These are phyloP conservation scores for Drosophila prosaltans DNA, from an alignment of 1,140 invertebrate species.

Conservation along the genomic window DNA sequence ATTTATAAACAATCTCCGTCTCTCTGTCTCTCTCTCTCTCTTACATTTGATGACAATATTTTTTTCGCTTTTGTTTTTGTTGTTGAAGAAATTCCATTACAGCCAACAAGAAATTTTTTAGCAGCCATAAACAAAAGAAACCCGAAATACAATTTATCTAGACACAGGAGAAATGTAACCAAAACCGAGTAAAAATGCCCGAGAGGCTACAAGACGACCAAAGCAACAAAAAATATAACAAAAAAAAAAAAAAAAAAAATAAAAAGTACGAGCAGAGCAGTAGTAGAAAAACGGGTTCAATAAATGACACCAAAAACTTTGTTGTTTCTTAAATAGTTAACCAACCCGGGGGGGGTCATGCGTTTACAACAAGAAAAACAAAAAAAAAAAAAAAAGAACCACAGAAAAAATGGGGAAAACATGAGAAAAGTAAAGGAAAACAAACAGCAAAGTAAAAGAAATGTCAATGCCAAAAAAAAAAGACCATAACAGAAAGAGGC, in stretches of 20 bases:
- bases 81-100: background rate
- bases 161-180: background rate
- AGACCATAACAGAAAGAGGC: background rate
- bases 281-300: constrained; percentile 9
- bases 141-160: constrained; percentile 1
- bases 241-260: background rate
- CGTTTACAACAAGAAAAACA: background rate
- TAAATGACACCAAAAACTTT: constrained; percentile 26
- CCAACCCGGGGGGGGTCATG: constrained; percentile 5
- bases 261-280: background rate
- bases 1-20: background rate
- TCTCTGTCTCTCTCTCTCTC: background rate
- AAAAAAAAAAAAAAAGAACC: background rate
- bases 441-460: constrained; percentile 15
- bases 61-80: background rate
- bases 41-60: background rate
- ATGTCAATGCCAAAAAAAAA: constrained; percentile 45
- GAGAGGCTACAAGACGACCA: background rate
- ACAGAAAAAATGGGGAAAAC: background rate
- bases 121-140: background rate
- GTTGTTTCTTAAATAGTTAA: constrained; percentile 34
- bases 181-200: background rate
- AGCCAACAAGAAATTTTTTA: background rate
- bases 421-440: constrained; percentile 8
- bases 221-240: background rate